These are phyloP conservation scores for Tenrec ecaudatus DNA, from an alignment of 2,113 vertebrate species.

Conservation along the genomic window DNA sequence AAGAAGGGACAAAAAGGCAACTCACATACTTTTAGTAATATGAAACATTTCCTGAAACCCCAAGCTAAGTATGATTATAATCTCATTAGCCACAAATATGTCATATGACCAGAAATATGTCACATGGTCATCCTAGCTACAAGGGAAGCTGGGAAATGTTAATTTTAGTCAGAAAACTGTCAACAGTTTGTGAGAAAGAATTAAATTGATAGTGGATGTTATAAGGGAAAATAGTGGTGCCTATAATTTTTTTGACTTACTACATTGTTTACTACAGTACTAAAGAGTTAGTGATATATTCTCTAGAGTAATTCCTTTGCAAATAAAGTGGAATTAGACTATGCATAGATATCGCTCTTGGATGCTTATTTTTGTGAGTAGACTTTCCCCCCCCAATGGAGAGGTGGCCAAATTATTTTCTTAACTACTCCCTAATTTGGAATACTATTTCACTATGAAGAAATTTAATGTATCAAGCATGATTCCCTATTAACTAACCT, in stretches of 20 bases:
- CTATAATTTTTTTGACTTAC: background rate
- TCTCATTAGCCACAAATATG: background rate
- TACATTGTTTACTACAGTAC: background rate
- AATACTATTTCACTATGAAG: constrained; percentile 1
- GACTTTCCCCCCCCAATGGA: background rate
- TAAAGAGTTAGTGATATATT: constrained; percentile 8
- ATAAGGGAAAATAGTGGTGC: background rate
- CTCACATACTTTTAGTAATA: background rate
- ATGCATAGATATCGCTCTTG: background rate
- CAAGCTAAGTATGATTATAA: background rate
- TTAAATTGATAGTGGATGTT: background rate
- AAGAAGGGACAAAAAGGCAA: background rate
- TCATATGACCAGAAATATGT: background rate
- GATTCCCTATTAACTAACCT: constrained; percentile 32
- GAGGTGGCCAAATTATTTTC: constrained; percentile 9
- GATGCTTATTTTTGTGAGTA: constrained; percentile 28
- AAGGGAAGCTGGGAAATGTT: background rate
- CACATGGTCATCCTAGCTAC: background rate
- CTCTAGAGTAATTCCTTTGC: constrained; percentile 14
- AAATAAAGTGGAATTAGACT: background rate
- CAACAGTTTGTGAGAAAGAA: background rate
- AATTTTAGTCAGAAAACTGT: background rate
- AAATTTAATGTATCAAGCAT: constrained; percentile 7
- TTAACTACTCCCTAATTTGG: background rate
- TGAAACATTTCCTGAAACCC: background rate